Evolutionary conservation across 2,888 invertebrate genomes (phyloP).

Genomic region (Netelia melanura): DNA sequence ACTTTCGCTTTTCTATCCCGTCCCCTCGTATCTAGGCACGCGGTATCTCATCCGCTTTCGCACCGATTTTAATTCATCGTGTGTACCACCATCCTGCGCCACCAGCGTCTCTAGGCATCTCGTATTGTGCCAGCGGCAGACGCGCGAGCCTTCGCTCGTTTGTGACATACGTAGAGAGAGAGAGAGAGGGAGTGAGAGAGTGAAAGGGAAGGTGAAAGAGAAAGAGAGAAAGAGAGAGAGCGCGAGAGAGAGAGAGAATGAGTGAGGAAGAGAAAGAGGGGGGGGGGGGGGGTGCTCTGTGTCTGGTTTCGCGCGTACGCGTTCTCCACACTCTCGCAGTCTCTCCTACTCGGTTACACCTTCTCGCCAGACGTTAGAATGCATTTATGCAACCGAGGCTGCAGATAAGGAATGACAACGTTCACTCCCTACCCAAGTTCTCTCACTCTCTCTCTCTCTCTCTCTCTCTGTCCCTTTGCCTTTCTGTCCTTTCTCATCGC

Average conservation of each 20-base stretch:
- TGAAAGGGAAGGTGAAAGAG: background rate
- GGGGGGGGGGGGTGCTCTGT: background rate
- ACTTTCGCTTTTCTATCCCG: background rate
- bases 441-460: background rate
- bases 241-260: no score
- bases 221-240: conserved; percentile 8
- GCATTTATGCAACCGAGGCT: conserved; percentile 60
- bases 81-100: background rate
- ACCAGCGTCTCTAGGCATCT: conserved; percentile 7
- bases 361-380: conserved; percentile 36
- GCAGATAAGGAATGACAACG: conserved; percentile 59
- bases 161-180: background rate
- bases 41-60: background rate
- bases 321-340: background rate
- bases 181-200: conserved; percentile 1
- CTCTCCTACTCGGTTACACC: no score
- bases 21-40: background rate
- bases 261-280: no score
- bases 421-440: conserved; percentile 28
- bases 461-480: background rate
- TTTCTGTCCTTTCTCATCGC: conserved; percentile 14
- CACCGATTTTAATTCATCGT: conserved; percentile 20
- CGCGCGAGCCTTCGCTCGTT: background rate
- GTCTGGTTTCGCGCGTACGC: background rate
- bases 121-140: conserved; percentile 15